Evolutionary conservation across 2,888 invertebrate species (phyloP).

Genomic region (Cosmia pyralina): DNA sequence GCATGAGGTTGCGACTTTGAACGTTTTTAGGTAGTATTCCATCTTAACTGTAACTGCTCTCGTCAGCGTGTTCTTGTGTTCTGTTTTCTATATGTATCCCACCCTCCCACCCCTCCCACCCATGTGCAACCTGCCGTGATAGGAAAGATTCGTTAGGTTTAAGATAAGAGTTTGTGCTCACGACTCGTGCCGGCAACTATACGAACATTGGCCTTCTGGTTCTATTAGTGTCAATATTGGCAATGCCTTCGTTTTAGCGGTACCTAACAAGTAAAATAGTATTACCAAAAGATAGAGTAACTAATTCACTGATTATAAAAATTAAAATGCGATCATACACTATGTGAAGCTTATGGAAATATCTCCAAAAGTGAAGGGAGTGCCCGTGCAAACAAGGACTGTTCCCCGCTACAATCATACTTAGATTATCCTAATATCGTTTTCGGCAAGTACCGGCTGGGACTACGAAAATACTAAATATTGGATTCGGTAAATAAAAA

Average conservation of each 20-base stretch:
- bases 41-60: no score
- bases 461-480: constrained; percentile 36
- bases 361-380: constrained; percentile 31
- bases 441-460: constrained; percentile 66
- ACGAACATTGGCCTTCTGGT: no score
- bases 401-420: constrained; percentile 77
- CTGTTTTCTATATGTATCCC: no score
- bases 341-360: constrained; percentile 29
- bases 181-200: no score
- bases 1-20: no score
- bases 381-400: constrained; percentile 64
- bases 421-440: constrained; percentile 83
- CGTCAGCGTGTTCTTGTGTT: no score
- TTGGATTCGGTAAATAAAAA: constrained; percentile 63
- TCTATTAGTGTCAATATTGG: no score
- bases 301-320: constrained; percentile 12
- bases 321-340: constrained; percentile 14
- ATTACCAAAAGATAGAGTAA: background rate
- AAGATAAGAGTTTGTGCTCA: no score
- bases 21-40: no score
- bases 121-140: no score
- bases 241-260: background rate
- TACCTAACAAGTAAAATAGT: background rate
- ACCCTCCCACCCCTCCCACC: no score
- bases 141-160: no score